Conservation (phyloP, 2,888 invertebrate genomes). For the Tetragonula carbonaria region DNA sequence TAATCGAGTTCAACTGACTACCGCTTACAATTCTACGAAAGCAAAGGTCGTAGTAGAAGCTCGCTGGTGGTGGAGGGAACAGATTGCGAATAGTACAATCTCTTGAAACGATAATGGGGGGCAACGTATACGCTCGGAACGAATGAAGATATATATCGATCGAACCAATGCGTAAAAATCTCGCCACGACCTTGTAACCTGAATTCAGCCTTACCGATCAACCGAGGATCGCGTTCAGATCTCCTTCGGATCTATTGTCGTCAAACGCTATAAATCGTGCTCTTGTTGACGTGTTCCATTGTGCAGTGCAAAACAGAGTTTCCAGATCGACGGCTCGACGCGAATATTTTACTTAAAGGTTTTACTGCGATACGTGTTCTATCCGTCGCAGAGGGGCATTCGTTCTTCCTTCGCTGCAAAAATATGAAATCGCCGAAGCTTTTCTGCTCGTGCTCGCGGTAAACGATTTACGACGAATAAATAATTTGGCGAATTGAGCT, state of each 20-base stretch:
- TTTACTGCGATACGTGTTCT: not conserved
- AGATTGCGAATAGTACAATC: not conserved
- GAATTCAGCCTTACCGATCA: conserved; percentile 20
- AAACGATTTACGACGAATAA: no score
- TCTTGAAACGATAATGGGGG: not conserved
- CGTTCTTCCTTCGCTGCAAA: not conserved
- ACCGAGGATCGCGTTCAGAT: conserved; percentile 1
- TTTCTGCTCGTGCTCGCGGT: not conserved
- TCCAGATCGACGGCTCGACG: conserved; percentile 9
- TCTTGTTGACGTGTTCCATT: conserved; percentile 10
- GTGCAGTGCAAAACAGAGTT: conserved; percentile 12
- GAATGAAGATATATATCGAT: conserved; percentile 7
- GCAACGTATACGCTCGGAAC: no score
- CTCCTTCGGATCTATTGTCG: conserved; percentile 26
- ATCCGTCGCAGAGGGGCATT: not conserved
- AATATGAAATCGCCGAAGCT: not conserved
- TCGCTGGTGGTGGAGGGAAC: no score
- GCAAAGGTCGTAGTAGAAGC: not conserved
- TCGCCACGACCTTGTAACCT: not conserved
- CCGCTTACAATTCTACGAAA: conserved; percentile 4
- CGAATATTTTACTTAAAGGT: conserved; percentile 13
- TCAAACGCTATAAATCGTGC: conserved; percentile 20
- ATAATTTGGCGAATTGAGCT: no score
- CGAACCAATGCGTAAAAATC: not conserved
- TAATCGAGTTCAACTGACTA: conserved; percentile 12